Conservation (phyloP, 1,140 invertebrate genomes). For the Vanessa atalanta region DNA sequence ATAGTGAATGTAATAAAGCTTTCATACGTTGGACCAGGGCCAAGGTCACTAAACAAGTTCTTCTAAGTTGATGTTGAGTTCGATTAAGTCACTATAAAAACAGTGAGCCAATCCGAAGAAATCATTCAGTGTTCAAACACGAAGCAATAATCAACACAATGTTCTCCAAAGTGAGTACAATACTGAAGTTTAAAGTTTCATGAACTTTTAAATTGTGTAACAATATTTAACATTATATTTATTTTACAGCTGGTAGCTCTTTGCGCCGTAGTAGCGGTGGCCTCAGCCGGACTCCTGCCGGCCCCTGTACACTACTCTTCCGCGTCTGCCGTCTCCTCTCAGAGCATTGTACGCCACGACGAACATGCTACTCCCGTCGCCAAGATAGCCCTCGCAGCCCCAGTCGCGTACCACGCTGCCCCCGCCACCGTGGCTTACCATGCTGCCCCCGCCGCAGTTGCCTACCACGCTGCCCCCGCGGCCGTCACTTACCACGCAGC, state of each 20-base stretch:
- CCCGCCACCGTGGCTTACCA: constrained; percentile 55
- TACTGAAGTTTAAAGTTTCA: no score
- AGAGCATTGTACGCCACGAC: constrained; percentile 67
- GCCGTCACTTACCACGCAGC: constrained; percentile 35
- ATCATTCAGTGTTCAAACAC: constrained; percentile 6
- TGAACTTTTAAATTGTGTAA: no score
- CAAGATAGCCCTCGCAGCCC: constrained; percentile 41
- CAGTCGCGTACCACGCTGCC: constrained; percentile 50
- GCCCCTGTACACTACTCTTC: constrained; percentile 53
- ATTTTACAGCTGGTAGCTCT: constrained; percentile 55
- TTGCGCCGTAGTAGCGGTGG: constrained; percentile 55
- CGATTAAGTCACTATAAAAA: not conserved
- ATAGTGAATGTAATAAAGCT: not conserved
- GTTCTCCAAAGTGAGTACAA: constrained; percentile 39
- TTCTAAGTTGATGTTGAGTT: not conserved
- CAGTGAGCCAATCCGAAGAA: not conserved
- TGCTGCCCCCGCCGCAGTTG: constrained; percentile 38
- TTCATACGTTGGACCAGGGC: not conserved
- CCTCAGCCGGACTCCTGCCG: constrained; percentile 56
- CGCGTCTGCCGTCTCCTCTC: constrained; percentile 62
- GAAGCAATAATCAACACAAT: constrained; percentile 7
- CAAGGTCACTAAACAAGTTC: not conserved
- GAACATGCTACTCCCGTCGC: constrained; percentile 49
- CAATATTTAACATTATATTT: not conserved
- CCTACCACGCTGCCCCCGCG: constrained; percentile 36